Evolutionary conservation across 1,140 invertebrate genomes (phyloP).

Genomic region (Amyelois transitella): DNA sequence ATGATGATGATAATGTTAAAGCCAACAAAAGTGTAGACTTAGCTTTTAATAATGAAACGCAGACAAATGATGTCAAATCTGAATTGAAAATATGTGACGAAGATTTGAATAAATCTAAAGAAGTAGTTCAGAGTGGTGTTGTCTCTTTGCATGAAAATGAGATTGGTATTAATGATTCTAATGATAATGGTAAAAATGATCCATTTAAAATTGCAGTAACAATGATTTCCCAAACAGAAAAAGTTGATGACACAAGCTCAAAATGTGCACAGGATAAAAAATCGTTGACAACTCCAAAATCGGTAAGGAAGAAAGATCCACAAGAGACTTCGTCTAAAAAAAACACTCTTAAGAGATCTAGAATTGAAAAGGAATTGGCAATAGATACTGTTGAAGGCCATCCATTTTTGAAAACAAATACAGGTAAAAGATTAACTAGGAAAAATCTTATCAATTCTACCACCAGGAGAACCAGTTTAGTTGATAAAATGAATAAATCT

Average conservation of each 20-base stretch:
- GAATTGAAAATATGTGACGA: background rate
- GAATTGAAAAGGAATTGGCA: conserved; percentile 58
- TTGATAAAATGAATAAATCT: conserved; percentile 33
- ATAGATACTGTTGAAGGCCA: conserved; percentile 71
- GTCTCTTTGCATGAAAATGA: background rate
- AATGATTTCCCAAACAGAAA: background rate
- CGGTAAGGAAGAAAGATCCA: conserved; percentile 6
- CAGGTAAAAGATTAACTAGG: conserved; percentile 42
- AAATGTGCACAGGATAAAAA: background rate
- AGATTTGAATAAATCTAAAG: background rate
- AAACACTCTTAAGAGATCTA: conserved; percentile 33
- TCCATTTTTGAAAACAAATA: conserved; percentile 45
- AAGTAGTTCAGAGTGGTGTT: background rate
- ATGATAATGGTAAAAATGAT: too few relatives aligned
- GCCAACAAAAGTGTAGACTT: background rate
- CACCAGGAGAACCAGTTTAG: conserved; percentile 29
- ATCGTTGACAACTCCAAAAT: background rate
- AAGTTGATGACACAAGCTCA: background rate
- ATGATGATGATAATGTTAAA: conserved; percentile 9
- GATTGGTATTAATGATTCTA: background rate
- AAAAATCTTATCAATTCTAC: conserved; percentile 29
- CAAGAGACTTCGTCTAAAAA: conserved; percentile 35
- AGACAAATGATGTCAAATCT: background rate
- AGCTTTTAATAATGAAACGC: background rate
- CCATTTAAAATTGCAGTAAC: background rate